phyloP scores from a whole-genome alignment of 1,140 invertebrate genomes.

The Druon quercuslanigerum region DNA sequence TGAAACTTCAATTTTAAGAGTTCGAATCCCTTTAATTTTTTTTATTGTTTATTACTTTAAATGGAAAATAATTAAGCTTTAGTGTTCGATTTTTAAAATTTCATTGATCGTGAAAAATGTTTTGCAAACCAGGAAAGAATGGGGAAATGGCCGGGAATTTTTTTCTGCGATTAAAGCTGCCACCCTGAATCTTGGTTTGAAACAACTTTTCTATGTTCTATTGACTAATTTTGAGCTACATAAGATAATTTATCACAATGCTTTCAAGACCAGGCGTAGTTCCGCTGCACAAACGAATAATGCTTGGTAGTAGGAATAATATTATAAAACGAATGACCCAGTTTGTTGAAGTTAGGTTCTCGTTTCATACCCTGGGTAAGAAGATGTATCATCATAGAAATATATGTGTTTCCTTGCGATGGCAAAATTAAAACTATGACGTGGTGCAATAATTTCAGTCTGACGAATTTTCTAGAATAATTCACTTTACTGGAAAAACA shows the following conservation, averaged over 20 bases:
- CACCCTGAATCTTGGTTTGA: neutral
- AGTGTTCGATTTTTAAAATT: no score
- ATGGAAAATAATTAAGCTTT: no score
- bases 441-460: conserved; percentile 8
- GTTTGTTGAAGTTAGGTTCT: conserved; percentile 52
- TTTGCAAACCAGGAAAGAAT: no score
- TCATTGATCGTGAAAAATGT: no score
- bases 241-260: conserved; percentile 53
- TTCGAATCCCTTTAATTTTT: no score
- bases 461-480: conserved; percentile 27
- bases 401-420: conserved; percentile 26
- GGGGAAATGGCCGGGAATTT: no score
- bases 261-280: conserved; percentile 49
- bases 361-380: conserved; percentile 20
- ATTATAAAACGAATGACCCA: conserved; percentile 64
- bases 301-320: conserved; percentile 57
- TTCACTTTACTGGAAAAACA: neutral
- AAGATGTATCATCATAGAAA: conserved; percentile 24
- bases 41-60: no score
- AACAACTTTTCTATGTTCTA: conserved; percentile 36
- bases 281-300: conserved; percentile 48
- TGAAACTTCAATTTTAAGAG: no score
- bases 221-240: conserved; percentile 45
- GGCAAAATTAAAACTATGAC: conserved; percentile 6
- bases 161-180: no score